Base-by-base conservation (phyloP, 1,140 invertebrate species). In the Zelostemma sp. region DNA sequence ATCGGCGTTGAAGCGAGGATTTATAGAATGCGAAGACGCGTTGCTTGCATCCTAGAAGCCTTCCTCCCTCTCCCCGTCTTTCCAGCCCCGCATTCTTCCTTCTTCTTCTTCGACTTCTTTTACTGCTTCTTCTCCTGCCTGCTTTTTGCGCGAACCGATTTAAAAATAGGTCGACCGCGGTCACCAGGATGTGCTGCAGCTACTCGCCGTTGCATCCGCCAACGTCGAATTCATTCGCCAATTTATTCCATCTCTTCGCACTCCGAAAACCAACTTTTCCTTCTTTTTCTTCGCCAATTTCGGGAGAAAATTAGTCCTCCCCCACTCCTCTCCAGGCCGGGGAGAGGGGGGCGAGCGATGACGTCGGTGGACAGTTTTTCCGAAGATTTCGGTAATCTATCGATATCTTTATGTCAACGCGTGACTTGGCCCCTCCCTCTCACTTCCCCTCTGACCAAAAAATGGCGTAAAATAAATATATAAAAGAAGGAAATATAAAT, bases 151-250 rank as follows among this genome's bases (percentile, higher is more conserved):
- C 45, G 33, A 21, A 15, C 41, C 18, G 28, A 41, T 71, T 74
- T 73, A 78, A 77, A 79, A 80, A 79, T 79, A 79, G 76, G 77
- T 79, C 76, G 77, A 58, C 45, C 31, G 49, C 71, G 72, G 55
- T 71, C 65, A 75, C 33, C 62, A 75, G 68, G 71, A 75, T 68
- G 68, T 43, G 69, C 56, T 55, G 9, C 33, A 16, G 33, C 19
- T 15, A 46, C 28, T 31, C 28, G 28, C 28, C 28, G 35, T 12
- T 11, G 35, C 9, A 38, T 38, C 35, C 9, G 14, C 5, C 5
- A 5, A 31, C 5, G 35, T 11, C 35, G 35, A 38, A n/a, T 38
- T 38, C 35, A 38, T 38, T 38, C 35, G 11, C n/a, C n/a, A n/a
- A n/a, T n/a, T n/a, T n/a, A n/a, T n/a, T n/a, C n/a, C n/a, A n/a